Base-by-base conservation (phyloP, 1,140 invertebrate species). In the Delia radicum region DNA sequence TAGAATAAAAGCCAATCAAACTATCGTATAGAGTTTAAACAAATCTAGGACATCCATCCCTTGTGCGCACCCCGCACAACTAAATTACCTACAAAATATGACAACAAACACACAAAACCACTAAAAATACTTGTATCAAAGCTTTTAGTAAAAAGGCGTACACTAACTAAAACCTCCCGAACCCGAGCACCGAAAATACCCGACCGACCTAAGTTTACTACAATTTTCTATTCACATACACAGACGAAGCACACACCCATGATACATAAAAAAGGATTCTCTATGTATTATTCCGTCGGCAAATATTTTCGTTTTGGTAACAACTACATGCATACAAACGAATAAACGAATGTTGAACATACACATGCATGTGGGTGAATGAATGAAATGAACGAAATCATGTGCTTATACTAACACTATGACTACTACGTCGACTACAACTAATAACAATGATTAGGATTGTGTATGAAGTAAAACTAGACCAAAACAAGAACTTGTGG, bases 1-100 rank as follows among this genome's bases (percentile, higher is more conserved):
- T 69, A 69, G 65, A 77, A 61, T 79, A 81, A 80, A 85, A 84
- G 83, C 83, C 83, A 85, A 85, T 85, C 83, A 85, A 81, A 85
- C 83, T 85, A 85, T 85, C 83, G 83, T 83, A 85, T 83, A 85
- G 80, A 81, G 82, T 85, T 85, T 81, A 85, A 85, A 85, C 83
- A 85, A 85, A 85, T 85, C 81, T 83, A 83, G 81, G 83, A 75
- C 77, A 77, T 73, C 61, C 77, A 33, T 24, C 62, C 55, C 63
- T 75, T 73, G 31, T 73, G 48, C 63, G 74, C 74, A 73, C 65
- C 74, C 74, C 77, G 74, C 74, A 42, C 77, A 75, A 6, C 74
- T 74, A 75, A 73, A 55, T 55, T 26, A 48, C 71, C 65, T 73
- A 65, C 46, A 74, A 73, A 29, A 31, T 65, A 26, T n/a, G 28